Conservation (phyloP, 1,140 invertebrate species). For the Euglossa dilemma region DNA sequence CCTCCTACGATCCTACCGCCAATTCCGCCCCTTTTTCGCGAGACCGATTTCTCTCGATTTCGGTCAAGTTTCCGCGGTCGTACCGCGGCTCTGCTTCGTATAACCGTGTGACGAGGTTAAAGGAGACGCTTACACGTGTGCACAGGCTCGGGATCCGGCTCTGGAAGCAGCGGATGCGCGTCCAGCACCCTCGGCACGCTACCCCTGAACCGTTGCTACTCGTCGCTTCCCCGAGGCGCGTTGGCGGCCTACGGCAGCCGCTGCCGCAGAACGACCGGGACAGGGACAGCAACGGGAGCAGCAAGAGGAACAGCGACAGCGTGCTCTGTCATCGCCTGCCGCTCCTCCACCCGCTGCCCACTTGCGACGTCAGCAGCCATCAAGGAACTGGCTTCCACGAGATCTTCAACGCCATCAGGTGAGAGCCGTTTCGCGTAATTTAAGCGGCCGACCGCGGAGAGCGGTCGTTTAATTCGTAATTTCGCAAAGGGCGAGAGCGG, state of each 20-base stretch:
- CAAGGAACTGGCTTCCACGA: conserved; percentile 81
- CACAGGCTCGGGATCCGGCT: conserved; percentile 79
- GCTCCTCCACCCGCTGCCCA: conserved; percentile 81
- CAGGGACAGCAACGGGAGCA: conserved; percentile 76
- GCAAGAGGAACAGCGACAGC: conserved; percentile 83
- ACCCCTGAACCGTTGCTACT: conserved; percentile 74
- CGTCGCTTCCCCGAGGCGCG: no score
- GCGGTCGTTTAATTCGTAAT: not conserved
- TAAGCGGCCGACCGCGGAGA: not conserved
- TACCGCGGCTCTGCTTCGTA: no score
- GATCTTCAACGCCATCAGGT: conserved; percentile 80
- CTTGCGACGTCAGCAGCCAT: conserved; percentile 81
- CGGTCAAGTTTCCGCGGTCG: no score
- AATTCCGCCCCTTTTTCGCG: no score
- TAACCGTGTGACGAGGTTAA: no score
- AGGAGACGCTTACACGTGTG: not conserved
- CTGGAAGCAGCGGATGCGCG: conserved; percentile 80
- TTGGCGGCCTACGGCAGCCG: no score
- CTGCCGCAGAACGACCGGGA: conserved; percentile 71
- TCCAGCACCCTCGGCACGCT: conserved; percentile 77
- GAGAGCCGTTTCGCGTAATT: not conserved
- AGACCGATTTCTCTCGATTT: no score
- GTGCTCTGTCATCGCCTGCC: conserved; percentile 82
- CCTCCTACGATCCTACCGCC: no score
- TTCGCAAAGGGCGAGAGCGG: no score